A percentile compares a stretch with the other conserved stretches of the same genome.
Conservation (phyloP, 2,797 vertebrate genomes). For the Ctenopoma multispine region DNA sequence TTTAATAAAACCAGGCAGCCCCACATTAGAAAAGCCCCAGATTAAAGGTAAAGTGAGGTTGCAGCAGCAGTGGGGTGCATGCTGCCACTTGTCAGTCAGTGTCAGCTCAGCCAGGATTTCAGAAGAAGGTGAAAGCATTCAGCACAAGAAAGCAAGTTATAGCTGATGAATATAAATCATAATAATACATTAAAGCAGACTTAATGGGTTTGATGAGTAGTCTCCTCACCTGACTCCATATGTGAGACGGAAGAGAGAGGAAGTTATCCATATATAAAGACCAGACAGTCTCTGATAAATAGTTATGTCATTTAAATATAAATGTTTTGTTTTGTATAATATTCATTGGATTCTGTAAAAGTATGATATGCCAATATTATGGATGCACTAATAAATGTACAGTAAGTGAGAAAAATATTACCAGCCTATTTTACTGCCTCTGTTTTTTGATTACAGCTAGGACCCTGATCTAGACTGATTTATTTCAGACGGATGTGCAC, state of each 20-base stretch:
- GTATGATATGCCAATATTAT: not conserved
- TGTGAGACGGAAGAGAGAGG: not conserved
- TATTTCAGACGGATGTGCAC: too few relatives aligned
- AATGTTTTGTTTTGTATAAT: not conserved
- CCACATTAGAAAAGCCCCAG: not conserved
- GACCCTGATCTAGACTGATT: not conserved
- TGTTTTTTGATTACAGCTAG: not conserved
- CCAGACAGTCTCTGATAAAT: not conserved
- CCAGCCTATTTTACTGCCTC: not conserved
- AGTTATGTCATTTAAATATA: not conserved
- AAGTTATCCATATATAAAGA: not conserved
- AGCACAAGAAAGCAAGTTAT: not conserved
- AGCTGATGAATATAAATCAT: not conserved
- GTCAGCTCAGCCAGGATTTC: slow-evolving; percentile 28
- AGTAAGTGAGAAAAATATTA: not conserved
- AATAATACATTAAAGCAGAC: too few relatives aligned
- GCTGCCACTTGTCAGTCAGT: slow-evolving; percentile 32
- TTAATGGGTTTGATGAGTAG: too few relatives aligned
- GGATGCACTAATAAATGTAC: not conserved
- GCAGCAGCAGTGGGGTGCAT: not conserved
- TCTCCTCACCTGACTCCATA: not conserved
- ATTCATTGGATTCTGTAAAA: too few relatives aligned
- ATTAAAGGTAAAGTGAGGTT: not conserved
- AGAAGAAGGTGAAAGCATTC: slow-evolving; percentile 2
- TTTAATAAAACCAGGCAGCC: not conserved